Evolutionary conservation across 2,888 invertebrate genomes (phyloP).

Genomic region (Neocrepidodera transversa): DNA sequence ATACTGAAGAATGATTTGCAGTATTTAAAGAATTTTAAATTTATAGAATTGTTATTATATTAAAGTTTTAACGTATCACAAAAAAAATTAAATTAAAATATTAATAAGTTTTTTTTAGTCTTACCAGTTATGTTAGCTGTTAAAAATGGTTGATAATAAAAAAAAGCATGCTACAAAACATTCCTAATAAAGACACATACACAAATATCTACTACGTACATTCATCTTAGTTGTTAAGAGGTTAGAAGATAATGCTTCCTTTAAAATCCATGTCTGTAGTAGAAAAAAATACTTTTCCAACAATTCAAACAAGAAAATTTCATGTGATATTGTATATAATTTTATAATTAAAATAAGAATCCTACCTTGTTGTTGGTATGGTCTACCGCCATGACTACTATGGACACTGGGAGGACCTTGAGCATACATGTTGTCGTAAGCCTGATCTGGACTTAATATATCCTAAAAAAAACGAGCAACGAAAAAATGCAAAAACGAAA

Average conservation of each 20-base stretch:
- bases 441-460: conserved; percentile 90
- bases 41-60: too few species aligned
- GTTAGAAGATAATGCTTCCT: conserved; percentile 38
- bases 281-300: conserved; percentile 28
- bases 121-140: too few species aligned
- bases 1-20: too few species aligned
- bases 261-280: conserved; percentile 40
- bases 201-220: conserved; percentile 37
- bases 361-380: conserved; percentile 87
- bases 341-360: too few species aligned
- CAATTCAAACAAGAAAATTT: too few species aligned
- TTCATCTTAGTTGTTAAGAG: conserved; percentile 40
- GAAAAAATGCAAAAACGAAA: conserved; percentile 56
- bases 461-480: conserved; percentile 70
- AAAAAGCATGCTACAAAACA: conserved; percentile 6
- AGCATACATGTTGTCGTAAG: conserved; percentile 92
- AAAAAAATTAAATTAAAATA: too few species aligned
- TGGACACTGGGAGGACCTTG: conserved; percentile 89
- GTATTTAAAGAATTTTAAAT: too few species aligned
- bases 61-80: too few species aligned
- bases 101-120: too few species aligned
- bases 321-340: too few species aligned
- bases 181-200: conserved; percentile 27
- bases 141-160: not conserved
- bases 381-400: conserved; percentile 78